Percentiles rank a stretch among this genome's conserved stretches.
Evolutionary conservation across 2,113 vertebrate genomes (phyloP).

Genomic region (Rostratula benghalensis): DNA sequence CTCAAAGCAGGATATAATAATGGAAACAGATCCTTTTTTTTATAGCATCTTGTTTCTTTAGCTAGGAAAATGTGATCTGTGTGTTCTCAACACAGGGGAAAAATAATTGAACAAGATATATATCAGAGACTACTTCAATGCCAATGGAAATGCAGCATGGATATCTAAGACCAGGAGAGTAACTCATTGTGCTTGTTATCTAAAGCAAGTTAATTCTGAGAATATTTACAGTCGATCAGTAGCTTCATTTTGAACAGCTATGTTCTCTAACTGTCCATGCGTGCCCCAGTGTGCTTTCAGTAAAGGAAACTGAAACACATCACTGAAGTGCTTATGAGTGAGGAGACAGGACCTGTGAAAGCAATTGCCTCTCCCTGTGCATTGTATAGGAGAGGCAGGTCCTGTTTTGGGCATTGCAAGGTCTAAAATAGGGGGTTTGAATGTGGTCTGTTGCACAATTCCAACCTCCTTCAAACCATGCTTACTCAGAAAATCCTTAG

Average conservation of each 20-base stretch:
- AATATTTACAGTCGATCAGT: neutral
- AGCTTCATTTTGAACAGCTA: neutral
- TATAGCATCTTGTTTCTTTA: neutral
- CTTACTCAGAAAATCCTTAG: neutral
- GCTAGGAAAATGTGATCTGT: neutral
- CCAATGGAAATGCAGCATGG: neutral
- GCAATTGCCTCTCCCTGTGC: neutral
- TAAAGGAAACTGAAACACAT: fast-evolving
- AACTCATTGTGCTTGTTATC: neutral
- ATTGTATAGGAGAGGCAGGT: neutral
- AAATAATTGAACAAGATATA: neutral
- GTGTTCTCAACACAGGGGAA: neutral
- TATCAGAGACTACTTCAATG: neutral
- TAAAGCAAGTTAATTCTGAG: neutral
- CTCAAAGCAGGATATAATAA: neutral
- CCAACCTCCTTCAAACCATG: neutral
- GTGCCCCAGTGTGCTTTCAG: fast-evolving
- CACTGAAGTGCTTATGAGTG: neutral
- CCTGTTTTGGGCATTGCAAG: neutral
- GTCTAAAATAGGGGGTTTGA: neutral
- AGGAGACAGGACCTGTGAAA: neutral
- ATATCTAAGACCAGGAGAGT: neutral
- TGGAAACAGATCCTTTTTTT: neutral
- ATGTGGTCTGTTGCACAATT: neutral
- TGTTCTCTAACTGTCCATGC: neutral